Evolutionary conservation across 2,888 invertebrate species (phyloP).

Genomic region (Thymelicus lineola): DNA sequence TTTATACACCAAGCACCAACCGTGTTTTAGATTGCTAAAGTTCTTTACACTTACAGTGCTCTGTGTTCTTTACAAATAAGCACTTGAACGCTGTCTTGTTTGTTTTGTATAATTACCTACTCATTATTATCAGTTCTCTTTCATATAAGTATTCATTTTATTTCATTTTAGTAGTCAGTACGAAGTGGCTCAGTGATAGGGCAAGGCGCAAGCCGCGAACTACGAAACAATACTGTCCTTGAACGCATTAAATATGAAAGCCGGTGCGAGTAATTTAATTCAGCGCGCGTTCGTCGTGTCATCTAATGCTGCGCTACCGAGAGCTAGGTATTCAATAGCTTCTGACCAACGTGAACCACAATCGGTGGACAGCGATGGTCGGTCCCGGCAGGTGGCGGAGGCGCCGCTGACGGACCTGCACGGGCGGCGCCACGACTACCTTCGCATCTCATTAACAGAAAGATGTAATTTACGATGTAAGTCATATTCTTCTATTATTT

Average conservation of each 20-base stretch:
- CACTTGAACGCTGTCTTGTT: background rate
- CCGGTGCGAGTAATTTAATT: slow-evolving; percentile 16
- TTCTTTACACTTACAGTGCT: background rate
- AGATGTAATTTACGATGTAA: slow-evolving; percentile 98
- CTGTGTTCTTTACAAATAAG: no score
- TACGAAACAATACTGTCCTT: background rate
- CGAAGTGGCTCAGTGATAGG: background rate
- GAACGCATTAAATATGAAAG: slow-evolving; percentile 7
- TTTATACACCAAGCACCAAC: background rate
- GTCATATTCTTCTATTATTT: slow-evolving; percentile 56
- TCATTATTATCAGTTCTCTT: background rate
- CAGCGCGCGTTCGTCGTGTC: slow-evolving; percentile 9
- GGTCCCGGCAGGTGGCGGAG: slow-evolving; percentile 1
- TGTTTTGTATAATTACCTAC: background rate
- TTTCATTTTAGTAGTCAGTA: no score
- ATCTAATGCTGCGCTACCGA: background rate
- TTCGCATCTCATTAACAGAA: slow-evolving; percentile 98
- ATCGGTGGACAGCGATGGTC: background rate
- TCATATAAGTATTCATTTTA: background rate
- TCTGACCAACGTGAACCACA: background rate
- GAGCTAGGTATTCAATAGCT: background rate
- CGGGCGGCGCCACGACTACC: slow-evolving; percentile 95
- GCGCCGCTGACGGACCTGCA: slow-evolving; percentile 90
- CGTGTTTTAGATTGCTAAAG: background rate
- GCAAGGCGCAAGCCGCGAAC: background rate